Evolutionary conservation across 2,888 invertebrate genomes (phyloP).

Genomic region (Chirona hameri): DNA sequence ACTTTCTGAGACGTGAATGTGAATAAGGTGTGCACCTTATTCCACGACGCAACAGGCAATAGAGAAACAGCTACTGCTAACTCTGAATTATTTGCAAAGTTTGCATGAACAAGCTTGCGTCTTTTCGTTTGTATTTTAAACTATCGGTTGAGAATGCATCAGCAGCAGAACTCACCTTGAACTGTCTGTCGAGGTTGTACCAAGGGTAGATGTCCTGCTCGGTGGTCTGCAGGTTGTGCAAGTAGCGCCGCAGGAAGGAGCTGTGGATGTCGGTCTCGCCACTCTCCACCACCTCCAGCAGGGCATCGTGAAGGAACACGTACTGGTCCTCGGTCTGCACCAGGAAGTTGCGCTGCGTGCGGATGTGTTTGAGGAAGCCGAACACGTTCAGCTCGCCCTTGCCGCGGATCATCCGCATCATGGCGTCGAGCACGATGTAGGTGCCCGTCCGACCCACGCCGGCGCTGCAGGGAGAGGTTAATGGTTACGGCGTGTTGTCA

Average conservation of each 20-base stretch:
- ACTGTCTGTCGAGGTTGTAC: constrained; percentile 63
- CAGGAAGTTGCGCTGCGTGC: constrained; percentile 90
- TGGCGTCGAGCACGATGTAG: constrained; percentile 92
- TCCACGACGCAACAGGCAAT: too few species aligned
- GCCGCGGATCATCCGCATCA: constrained; percentile 83
- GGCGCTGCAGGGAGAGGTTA: constrained; percentile 60
- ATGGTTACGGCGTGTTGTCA: too few species aligned
- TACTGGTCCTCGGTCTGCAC: constrained; percentile 99
- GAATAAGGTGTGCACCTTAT: too few species aligned
- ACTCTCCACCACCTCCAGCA: constrained; percentile 86
- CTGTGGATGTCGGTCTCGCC: constrained; percentile 73
- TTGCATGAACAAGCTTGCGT: too few species aligned
- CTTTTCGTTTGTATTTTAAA: too few species aligned
- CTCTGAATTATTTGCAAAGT: too few species aligned
- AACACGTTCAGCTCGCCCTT: constrained; percentile 84
- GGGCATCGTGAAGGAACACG: constrained; percentile 94
- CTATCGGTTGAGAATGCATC: too few species aligned
- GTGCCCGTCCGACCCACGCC: constrained; percentile 95
- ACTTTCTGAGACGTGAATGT: too few species aligned
- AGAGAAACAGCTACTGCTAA: too few species aligned
- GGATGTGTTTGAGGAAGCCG: constrained; percentile 89
- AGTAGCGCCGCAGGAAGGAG: constrained; percentile 52
- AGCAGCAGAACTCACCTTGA: constrained; percentile 55
- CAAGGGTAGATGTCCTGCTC: constrained; percentile 41
- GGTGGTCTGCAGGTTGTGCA: constrained; percentile 48